Conservation (phyloP, 2,113 vertebrate species). For the Corvus hawaiiensis region DNA sequence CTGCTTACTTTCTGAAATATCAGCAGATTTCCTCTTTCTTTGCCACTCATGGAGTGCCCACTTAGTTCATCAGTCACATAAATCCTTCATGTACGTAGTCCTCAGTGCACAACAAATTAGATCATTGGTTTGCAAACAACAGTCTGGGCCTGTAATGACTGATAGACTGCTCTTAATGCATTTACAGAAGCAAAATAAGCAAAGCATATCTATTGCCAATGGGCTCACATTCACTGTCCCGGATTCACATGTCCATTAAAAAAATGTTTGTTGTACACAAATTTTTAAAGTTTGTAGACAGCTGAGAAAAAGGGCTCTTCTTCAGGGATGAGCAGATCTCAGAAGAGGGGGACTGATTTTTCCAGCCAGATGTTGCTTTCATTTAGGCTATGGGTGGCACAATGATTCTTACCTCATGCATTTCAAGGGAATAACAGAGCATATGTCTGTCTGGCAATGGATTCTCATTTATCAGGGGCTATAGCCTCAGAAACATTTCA, state of each 20-base stretch:
- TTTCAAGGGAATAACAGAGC: background rate
- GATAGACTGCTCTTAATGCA: background rate
- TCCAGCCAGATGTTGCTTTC: background rate
- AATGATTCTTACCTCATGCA: background rate
- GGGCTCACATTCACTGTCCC: background rate
- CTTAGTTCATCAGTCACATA: background rate
- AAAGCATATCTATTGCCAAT: background rate
- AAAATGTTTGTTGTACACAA: background rate
- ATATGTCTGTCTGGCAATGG: background rate
- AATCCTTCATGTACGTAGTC: background rate
- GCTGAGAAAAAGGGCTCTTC: background rate
- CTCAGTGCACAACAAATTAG: background rate
- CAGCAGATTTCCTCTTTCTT: background rate
- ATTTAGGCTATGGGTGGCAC: background rate
- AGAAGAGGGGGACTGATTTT: background rate
- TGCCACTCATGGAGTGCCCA: background rate
- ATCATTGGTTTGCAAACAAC: background rate
- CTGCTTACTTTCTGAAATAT: background rate
- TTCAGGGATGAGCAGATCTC: background rate
- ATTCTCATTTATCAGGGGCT: background rate
- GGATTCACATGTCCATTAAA: background rate
- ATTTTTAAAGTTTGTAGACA: background rate
- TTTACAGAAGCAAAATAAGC: background rate
- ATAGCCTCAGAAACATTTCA: background rate
- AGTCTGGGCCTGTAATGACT: background rate